Base-by-base conservation (phyloP, 2,113 vertebrate genomes). In the Misgurnus mizolepis region DNA sequence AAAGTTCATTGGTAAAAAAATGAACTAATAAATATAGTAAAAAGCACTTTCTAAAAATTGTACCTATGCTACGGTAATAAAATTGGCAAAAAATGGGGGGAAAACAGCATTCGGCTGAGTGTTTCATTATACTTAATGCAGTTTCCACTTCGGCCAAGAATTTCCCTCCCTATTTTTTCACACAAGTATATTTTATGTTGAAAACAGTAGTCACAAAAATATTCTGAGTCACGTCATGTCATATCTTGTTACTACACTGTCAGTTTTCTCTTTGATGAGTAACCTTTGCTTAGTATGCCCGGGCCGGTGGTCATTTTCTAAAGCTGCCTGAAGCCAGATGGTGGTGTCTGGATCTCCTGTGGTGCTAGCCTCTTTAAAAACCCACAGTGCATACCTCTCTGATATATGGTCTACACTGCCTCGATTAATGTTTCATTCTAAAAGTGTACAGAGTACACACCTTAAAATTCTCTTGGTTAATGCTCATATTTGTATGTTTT, bases 321-420 rank as follows among this genome's bases (percentile, higher is more conserved):
- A 58, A 73, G 50, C 69, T 47, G 15, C 47, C 49, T 39, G 49
- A 27, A 64, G 61, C 62, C 62, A 77, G 27, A 66, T 77, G 75
- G 47, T 55, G 7, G 0, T 76, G 60, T 41, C 74, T 50, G 34
- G 62, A 55, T 66, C 62, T 77, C 47, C 75, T 53, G 75, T 40
- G 49, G 75, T 66, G 75, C 47, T 62, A 77, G 34, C 66, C 62
- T 66, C 34, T n/a, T 76, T 15, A 66, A 64, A 66, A 75, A 40
- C 43, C 41, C 50, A 34, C 27, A 34, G 27, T 34, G 3, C 40
- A 61, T 61, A 12, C 71, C 41, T 1, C 40, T 47, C 40, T 61
- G 18, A 74, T 45, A 27, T 45, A 62, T 75, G 58, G 27, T 50
- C 43, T 76, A 50, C 17, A 64, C 43, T 43, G 17, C 17, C 17